A percentile compares a stretch with the other conserved stretches of the same genome.
These are phyloP conservation scores for Amiota communis DNA, from an alignment of 2,888 invertebrate genomes.

Conservation along the genomic window DNA sequence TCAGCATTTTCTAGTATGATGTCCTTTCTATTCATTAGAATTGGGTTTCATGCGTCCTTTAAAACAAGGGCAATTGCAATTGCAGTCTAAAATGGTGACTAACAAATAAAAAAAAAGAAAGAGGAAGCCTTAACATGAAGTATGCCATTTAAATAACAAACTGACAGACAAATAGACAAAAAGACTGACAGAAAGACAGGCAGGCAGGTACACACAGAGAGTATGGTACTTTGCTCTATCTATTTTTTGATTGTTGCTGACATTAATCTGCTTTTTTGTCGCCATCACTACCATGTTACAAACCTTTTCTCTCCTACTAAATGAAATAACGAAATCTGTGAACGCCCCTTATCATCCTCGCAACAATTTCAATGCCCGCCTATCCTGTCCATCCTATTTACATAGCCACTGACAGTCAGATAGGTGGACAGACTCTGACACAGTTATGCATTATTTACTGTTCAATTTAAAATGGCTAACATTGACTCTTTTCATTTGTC, in stretches of 20 bases:
- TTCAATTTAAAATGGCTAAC: slow-evolving; percentile 20
- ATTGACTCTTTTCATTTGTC: neutral
- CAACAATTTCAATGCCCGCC: neutral
- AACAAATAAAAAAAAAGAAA: slow-evolving; percentile 6
- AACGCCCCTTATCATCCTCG: neutral
- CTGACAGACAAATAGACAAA: slow-evolving; percentile 1
- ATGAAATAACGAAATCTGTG: slow-evolving; percentile 18
- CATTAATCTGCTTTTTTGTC: slow-evolving; percentile 26
- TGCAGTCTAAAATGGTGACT: neutral
- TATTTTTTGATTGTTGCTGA: slow-evolving; percentile 6
- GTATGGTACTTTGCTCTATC: slow-evolving; percentile 6
- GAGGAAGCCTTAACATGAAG: neutral
- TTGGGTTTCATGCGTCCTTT: slow-evolving; percentile 1
- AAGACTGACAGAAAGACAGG: neutral
- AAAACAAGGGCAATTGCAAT: slow-evolving; percentile 15
- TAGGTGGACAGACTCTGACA: neutral
- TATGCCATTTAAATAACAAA: slow-evolving; percentile 4
- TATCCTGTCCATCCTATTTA: neutral
- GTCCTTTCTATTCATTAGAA: neutral
- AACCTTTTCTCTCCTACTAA: slow-evolving; percentile 3
- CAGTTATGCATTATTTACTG: slow-evolving; percentile 20
- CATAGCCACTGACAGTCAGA: neutral
- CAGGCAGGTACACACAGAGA: neutral
- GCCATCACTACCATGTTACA: neutral
- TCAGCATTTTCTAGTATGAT: neutral